Percentiles rank a stretch among this genome's conserved stretches.
These are phyloP conservation scores for Pachypsylla venusta DNA, from an alignment of 1,140 invertebrate species.

Conservation along the genomic window DNA sequence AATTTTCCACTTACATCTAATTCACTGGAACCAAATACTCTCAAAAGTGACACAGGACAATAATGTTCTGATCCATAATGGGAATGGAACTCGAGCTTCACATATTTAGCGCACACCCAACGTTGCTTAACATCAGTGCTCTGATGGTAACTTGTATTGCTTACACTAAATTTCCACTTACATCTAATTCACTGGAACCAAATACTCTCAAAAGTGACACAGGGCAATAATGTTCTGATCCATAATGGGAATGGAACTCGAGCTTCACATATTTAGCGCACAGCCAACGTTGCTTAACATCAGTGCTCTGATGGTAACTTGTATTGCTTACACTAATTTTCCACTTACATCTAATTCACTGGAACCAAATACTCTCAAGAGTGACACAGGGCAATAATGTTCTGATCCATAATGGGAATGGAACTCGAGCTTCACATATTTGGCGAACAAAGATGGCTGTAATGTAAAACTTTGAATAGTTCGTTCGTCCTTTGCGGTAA, in stretches of 20 bases:
- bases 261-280: conserved; percentile 94
- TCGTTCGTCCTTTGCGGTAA: conserved; percentile 71
- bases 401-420: conserved; percentile 87
- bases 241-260: conserved; percentile 84
- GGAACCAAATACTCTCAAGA: conserved; percentile 81
- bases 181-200: conserved; percentile 86
- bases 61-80: conserved; percentile 95
- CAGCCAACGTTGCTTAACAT: too few relatives aligned
- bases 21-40: conserved; percentile 80
- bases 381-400: conserved; percentile 91
- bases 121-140: too few relatives aligned
- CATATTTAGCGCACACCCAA: conserved; percentile 93
- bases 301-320: too few relatives aligned
- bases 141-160: too few relatives aligned
- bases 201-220: conserved; percentile 73
- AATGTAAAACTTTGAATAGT: conserved; percentile 74
- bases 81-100: conserved; percentile 77
- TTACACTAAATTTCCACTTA: conserved; percentile 34
- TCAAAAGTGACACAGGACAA: conserved; percentile 85
- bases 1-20: conserved; percentile 52
- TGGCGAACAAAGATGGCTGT: conserved; percentile 69
- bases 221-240: conserved; percentile 93
- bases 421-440: conserved; percentile 85
- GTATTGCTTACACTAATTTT: conserved; percentile 37
- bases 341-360: conserved; percentile 65